Evolutionary conservation across 2,888 invertebrate species (phyloP).

Genomic region (Steinernema hermaphroditum): DNA sequence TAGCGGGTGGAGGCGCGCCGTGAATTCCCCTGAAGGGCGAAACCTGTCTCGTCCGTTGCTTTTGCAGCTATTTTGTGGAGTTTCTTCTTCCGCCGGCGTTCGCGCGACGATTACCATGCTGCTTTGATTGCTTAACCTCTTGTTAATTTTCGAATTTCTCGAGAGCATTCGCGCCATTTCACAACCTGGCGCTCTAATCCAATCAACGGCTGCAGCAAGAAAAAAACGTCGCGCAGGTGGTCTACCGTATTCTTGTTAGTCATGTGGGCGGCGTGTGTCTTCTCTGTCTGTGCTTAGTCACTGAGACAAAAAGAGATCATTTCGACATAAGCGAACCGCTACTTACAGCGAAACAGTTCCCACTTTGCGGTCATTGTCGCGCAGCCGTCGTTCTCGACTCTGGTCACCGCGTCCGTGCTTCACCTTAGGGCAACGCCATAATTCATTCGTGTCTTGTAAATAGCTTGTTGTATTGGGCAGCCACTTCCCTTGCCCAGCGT

Average conservation of each 20-base stretch:
- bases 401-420: not conserved
- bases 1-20: not conserved
- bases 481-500: not conserved
- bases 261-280: slow-evolving; percentile 8
- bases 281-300: slow-evolving; percentile 7
- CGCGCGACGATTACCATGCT: not conserved
- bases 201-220: not conserved
- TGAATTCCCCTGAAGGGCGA: not conserved
- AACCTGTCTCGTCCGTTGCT: slow-evolving; percentile 2
- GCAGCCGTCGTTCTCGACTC: not conserved
- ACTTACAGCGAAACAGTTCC: slow-evolving; percentile 28
- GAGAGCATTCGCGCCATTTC: not conserved
- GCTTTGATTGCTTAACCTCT: slow-evolving; percentile 18
- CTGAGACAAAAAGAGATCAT: slow-evolving; percentile 26
- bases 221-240: not conserved
- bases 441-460: not conserved
- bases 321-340: slow-evolving; percentile 22
- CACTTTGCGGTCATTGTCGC: slow-evolving; percentile 23
- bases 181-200: slow-evolving; percentile 16
- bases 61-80: not conserved
- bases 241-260: not conserved
- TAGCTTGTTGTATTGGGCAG: not conserved
- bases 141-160: not conserved
- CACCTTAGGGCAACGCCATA: not conserved
- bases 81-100: not conserved